A percentile compares a stretch with the other conserved stretches of the same genome.
Evolutionary conservation across 2,888 invertebrate genomes (phyloP).

Genomic region (Thumatha senex): DNA sequence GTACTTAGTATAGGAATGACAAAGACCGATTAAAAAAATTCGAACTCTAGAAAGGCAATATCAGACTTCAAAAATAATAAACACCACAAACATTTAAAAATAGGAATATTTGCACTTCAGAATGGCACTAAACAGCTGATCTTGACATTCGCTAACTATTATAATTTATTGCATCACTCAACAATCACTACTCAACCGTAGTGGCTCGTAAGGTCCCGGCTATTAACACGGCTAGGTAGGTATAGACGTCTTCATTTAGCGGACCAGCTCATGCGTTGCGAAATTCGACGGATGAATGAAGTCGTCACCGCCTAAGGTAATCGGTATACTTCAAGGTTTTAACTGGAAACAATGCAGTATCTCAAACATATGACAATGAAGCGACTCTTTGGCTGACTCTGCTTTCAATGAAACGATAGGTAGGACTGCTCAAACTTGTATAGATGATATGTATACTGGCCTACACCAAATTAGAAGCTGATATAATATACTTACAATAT

Average conservation of each 20-base stretch:
- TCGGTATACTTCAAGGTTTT: slow-evolving; percentile 8
- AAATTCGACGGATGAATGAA: slow-evolving; percentile 28
- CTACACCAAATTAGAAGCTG: too few species aligned
- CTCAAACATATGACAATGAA: background rate
- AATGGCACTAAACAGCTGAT: slow-evolving; percentile 27
- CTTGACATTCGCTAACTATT: slow-evolving; percentile 51
- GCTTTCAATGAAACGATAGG: too few species aligned
- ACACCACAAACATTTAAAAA: too few species aligned
- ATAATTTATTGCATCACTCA: slow-evolving; percentile 51
- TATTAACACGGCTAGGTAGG: slow-evolving; percentile 52
- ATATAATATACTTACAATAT: too few species aligned
- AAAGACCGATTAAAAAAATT: too few species aligned
- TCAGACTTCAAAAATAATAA: too few species aligned
- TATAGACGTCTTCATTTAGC: slow-evolving; percentile 30
- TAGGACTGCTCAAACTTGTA: too few species aligned
- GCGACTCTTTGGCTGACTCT: background rate
- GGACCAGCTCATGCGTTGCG: slow-evolving; percentile 34
- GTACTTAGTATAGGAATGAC: too few species aligned
- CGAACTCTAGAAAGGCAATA: too few species aligned
- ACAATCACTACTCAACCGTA: slow-evolving; percentile 47
- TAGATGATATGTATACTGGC: too few species aligned
- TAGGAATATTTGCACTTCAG: slow-evolving; percentile 27
- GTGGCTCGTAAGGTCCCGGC: slow-evolving; percentile 50
- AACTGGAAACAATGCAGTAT: background rate
- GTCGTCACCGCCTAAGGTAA: slow-evolving; percentile 8